phyloP scores from a whole-genome alignment of 2,888 invertebrate genomes.

The Drosophila quasianomalipes region DNA sequence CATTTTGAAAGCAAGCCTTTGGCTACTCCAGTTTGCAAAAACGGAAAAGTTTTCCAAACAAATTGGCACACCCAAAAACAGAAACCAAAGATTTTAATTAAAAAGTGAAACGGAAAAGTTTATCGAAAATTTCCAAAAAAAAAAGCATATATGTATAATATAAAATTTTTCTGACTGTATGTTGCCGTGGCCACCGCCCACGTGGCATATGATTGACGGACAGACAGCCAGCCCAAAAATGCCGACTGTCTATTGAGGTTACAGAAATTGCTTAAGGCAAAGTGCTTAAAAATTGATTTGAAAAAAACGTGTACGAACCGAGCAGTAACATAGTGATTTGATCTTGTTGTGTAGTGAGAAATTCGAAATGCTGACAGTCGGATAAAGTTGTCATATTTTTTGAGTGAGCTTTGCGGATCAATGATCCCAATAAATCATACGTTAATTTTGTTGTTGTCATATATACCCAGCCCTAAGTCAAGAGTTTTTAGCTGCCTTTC shows the following conservation, averaged over 20 bases:
- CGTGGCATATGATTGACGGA: constrained; percentile 67
- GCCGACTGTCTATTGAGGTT: constrained; percentile 48
- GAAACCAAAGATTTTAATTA: neutral
- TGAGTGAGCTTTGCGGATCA: constrained; percentile 39
- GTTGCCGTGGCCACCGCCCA: constrained; percentile 57
- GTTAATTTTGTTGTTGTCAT: constrained; percentile 1
- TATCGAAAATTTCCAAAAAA: neutral
- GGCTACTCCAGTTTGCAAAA: neutral
- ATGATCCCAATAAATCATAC: constrained; percentile 45
- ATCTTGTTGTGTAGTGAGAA: constrained; percentile 13
- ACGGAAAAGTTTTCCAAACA: neutral
- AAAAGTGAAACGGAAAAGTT: neutral
- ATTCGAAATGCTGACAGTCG: constrained; percentile 40
- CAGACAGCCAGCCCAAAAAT: constrained; percentile 29
- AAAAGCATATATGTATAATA: neutral
- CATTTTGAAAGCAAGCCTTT: neutral
- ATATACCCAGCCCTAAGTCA: neutral
- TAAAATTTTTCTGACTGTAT: neutral
- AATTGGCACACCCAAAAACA: neutral
- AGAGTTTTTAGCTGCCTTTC: constrained; percentile 10
- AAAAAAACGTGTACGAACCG: neutral
- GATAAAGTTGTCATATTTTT: constrained; percentile 52
- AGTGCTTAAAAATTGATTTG: constrained; percentile 24
- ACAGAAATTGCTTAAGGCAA: constrained; percentile 52
- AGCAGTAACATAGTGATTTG: constrained; percentile 12